These are phyloP conservation scores for Megaceryle torquata DNA, from an alignment of 2,113 vertebrate genomes.

Conservation along the genomic window DNA sequence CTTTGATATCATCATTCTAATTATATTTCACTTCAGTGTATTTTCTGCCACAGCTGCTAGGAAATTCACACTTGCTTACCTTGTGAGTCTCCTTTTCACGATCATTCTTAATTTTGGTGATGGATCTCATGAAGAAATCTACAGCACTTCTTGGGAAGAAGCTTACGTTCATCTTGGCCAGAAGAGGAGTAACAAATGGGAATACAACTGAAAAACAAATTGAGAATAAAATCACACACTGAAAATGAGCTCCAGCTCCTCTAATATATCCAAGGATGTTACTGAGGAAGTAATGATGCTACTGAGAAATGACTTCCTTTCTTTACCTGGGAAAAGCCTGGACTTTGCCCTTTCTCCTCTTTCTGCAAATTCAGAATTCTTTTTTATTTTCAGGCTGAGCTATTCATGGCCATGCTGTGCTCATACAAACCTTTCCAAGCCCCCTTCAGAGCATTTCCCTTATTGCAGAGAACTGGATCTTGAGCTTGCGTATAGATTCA, in stretches of 20 bases:
- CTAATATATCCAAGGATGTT: neutral
- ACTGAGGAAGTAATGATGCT: neutral
- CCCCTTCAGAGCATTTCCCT: neutral
- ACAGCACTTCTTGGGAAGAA: neutral
- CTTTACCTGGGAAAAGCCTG: neutral
- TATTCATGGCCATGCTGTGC: neutral
- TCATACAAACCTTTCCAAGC: neutral
- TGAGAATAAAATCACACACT: neutral
- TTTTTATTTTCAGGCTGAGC: neutral
- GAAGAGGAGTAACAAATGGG: constrained; percentile 17
- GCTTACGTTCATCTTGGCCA: neutral
- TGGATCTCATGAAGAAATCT: constrained; percentile 49
- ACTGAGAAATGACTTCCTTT: neutral
- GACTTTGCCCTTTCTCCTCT: neutral
- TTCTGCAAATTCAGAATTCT: neutral
- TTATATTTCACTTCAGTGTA: neutral
- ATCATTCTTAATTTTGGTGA: constrained; percentile 50
- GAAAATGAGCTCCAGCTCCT: neutral
- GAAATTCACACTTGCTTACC: neutral
- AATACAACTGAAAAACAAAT: constrained; percentile 26
- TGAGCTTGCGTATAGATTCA: neutral
- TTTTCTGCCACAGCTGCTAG: neutral
- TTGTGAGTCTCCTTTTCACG: constrained; percentile 2
- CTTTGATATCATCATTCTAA: neutral
- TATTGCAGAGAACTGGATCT: neutral